phyloP scores from a whole-genome alignment of 2,797 vertebrate species.

The Vultur gryphus region DNA sequence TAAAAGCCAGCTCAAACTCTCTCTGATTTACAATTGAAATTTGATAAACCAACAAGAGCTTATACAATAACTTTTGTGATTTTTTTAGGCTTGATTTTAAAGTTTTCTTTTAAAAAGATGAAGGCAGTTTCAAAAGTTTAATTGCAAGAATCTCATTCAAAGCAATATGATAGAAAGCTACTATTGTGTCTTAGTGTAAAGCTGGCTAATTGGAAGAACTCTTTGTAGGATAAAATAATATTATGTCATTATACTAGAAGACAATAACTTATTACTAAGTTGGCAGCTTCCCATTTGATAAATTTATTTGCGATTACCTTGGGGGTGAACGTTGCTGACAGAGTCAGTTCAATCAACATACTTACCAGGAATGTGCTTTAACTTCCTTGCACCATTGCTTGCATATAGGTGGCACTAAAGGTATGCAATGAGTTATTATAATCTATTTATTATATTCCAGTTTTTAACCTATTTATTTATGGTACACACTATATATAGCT shows the following conservation, averaged over 20 bases:
- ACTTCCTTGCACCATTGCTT: not conserved
- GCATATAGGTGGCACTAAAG: constrained; percentile 4
- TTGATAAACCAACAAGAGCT: not conserved
- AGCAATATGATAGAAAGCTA: not conserved
- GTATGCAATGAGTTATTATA: not conserved
- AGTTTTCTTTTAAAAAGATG: not conserved
- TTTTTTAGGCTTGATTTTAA: not conserved
- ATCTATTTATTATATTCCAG: not conserved
- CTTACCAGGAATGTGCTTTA: not conserved
- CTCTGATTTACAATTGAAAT: not conserved
- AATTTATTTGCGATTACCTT: not conserved
- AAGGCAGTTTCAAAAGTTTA: not conserved
- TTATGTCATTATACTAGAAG: not conserved
- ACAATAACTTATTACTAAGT: not conserved
- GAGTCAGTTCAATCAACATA: not conserved
- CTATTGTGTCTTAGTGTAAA: not conserved
- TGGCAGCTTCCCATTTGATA: not conserved
- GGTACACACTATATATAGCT: not conserved
- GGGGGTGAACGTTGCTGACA: not conserved
- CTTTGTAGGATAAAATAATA: not conserved
- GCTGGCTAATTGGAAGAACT: not conserved
- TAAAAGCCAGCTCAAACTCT: not conserved
- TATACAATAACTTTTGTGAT: not conserved
- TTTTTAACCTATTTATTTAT: not conserved
- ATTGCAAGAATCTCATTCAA: not conserved